Evolutionary conservation across 1,140 invertebrate genomes (phyloP).

Genomic region (Holcopasites calliopsidis): DNA sequence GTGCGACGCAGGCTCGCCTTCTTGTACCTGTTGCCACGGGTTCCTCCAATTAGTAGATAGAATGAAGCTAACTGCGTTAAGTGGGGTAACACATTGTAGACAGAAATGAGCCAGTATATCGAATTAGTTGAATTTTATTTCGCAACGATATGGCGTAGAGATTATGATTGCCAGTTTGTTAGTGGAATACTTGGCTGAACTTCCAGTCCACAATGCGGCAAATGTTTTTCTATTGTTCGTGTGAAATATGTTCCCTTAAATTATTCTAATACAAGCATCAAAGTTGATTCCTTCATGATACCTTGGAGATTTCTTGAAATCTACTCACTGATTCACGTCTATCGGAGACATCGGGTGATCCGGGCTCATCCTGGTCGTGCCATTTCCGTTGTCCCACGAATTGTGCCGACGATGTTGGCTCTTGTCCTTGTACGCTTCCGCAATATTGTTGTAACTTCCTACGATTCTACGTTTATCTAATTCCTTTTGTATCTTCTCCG

Average conservation of each 20-base stretch:
- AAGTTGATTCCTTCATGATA: background rate
- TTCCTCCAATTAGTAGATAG: constrained; percentile 44
- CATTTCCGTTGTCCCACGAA: constrained; percentile 77
- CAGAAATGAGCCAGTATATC: background rate
- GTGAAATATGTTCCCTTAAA: background rate
- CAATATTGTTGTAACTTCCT: constrained; percentile 76
- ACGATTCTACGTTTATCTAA: constrained; percentile 82
- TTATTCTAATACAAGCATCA: background rate
- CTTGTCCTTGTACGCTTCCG: constrained; percentile 75
- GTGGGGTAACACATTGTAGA: constrained; percentile 13
- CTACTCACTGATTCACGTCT: constrained; percentile 61
- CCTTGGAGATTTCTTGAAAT: background rate
- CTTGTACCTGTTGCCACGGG: constrained; percentile 49
- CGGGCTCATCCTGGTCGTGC: constrained; percentile 58
- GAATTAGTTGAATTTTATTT: background rate
- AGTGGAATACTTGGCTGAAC: background rate
- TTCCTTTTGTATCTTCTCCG: constrained; percentile 82
- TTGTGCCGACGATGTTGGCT: constrained; percentile 75
- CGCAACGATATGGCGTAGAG: background rate
- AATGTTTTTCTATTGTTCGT: background rate
- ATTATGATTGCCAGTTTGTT: background rate
- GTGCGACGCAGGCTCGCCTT: constrained; percentile 61
- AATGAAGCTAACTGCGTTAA: background rate
- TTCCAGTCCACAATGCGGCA: constrained; percentile 22
- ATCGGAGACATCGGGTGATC: constrained; percentile 61